Percentiles rank a stretch among this genome's conserved stretches.
phyloP scores from a whole-genome alignment of 2,888 invertebrate genomes.

The Opisthograptis luteolata region DNA sequence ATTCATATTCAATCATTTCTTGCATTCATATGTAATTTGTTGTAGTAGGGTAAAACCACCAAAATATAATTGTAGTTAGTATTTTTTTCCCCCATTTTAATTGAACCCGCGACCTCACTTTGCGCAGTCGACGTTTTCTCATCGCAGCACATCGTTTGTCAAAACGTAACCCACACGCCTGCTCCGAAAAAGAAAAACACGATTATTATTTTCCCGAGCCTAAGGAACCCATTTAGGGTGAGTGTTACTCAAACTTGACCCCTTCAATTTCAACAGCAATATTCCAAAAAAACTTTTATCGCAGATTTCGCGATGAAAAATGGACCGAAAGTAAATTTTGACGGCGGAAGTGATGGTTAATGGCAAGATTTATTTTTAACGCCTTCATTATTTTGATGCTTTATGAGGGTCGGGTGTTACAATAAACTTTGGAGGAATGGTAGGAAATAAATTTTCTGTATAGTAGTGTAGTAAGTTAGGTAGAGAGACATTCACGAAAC shows the following conservation, averaged over 20 bases:
- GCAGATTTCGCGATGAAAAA: constrained; percentile 4
- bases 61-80: no score
- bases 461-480: no score
- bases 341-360: constrained; percentile 3
- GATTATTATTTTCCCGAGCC: background rate
- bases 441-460: background rate
- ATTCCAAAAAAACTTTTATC: constrained; percentile 2
- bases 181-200: constrained; percentile 3
- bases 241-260: constrained; percentile 3
- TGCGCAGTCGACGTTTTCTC: no score
- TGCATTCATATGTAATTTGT: no score
- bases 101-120: no score
- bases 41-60: no score
- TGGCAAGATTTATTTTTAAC: constrained; percentile 3
- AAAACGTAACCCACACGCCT: background rate
- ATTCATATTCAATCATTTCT: no score
- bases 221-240: background rate
- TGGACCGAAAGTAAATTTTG: background rate
- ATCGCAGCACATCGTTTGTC: no score
- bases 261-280: background rate
- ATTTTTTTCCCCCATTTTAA: no score
- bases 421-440: background rate
- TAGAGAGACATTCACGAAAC: no score
- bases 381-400: constrained; percentile 6
- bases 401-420: constrained; percentile 1